A percentile compares a stretch with the other conserved stretches of the same genome.
phyloP scores from a whole-genome alignment of 1,140 invertebrate genomes.

The Brachionus rubens region DNA sequence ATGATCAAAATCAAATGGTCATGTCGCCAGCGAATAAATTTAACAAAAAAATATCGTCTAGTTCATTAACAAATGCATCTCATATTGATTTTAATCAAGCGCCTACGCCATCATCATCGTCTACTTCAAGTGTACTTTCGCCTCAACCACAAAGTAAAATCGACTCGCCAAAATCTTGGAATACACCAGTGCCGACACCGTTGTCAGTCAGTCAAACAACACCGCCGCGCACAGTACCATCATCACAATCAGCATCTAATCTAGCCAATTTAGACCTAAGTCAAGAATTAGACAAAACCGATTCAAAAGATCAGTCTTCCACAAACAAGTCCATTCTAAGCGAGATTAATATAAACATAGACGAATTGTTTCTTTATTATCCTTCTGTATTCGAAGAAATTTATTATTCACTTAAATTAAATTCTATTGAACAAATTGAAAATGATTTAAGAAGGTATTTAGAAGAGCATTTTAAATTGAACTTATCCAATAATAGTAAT shows the following conservation, averaged over 20 bases:
- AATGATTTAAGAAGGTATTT: constrained; percentile 42
- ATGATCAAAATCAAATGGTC: not conserved
- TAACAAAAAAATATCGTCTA: constrained; percentile 1
- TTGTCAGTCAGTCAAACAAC: constrained; percentile 19
- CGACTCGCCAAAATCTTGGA: constrained; percentile 36
- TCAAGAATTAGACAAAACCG: not conserved
- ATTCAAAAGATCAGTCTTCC: not conserved
- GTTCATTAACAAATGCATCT: constrained; percentile 10
- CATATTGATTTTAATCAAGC: constrained; percentile 22
- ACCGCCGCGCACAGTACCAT: not conserved
- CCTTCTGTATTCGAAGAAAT: constrained; percentile 43
- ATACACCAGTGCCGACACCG: constrained; percentile 11
- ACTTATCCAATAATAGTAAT: constrained; percentile 26
- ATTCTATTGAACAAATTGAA: constrained; percentile 41
- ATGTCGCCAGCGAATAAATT: not conserved
- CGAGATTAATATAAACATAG: constrained; percentile 41
- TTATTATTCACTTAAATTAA: constrained; percentile 27
- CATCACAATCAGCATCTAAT: not conserved
- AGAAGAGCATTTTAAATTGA: constrained; percentile 37
- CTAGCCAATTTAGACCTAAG: not conserved
- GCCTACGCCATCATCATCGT: constrained; percentile 22
- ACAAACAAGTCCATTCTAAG: constrained; percentile 15
- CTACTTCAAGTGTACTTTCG: not conserved
- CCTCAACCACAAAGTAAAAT: not conserved
- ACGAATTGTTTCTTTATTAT: constrained; percentile 41